Percentiles rank a stretch among this genome's conserved stretches.
phyloP scores from a whole-genome alignment of 2,797 vertebrate species.

The Falco berigora region DNA sequence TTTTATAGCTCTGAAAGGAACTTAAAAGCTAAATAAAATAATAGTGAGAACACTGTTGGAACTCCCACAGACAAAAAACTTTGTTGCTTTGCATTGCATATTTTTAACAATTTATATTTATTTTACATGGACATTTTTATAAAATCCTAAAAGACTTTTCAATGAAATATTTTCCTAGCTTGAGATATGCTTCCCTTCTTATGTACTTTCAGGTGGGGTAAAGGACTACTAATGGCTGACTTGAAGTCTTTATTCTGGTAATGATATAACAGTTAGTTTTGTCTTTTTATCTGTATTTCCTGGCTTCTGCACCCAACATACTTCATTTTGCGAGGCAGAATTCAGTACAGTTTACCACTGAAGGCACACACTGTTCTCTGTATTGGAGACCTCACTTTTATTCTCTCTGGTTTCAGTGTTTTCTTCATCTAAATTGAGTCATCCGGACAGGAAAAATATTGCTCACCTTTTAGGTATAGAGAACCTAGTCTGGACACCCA shows the following conservation, averaged over 20 bases:
- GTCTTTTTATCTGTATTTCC: neutral
- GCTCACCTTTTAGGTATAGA: neutral
- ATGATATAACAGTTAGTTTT: neutral
- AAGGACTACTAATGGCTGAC: neutral
- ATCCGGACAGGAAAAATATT: neutral
- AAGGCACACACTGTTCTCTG: rapidly evolving
- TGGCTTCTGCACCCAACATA: rapidly evolving
- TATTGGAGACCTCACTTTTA: neutral
- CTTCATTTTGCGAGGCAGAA: neutral
- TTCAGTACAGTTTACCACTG: neutral
- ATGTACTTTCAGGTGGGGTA: neutral
- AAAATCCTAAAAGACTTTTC: neutral
- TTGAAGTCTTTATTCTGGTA: neutral
- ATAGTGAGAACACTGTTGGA: neutral
- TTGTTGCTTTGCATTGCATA: neutral
- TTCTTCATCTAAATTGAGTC: neutral
- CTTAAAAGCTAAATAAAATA: neutral
- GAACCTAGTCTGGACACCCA: neutral
- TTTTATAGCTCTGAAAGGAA: neutral
- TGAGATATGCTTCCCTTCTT: neutral
- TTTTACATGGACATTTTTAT: neutral
- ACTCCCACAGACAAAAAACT: neutral
- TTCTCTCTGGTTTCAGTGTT: neutral
- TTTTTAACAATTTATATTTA: neutral
- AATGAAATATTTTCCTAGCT: neutral